A percentile compares a stretch with the other conserved stretches of the same genome.
These are phyloP conservation scores for Idaea dimidiata DNA, from an alignment of 2,888 invertebrate species.

Conservation along the genomic window DNA sequence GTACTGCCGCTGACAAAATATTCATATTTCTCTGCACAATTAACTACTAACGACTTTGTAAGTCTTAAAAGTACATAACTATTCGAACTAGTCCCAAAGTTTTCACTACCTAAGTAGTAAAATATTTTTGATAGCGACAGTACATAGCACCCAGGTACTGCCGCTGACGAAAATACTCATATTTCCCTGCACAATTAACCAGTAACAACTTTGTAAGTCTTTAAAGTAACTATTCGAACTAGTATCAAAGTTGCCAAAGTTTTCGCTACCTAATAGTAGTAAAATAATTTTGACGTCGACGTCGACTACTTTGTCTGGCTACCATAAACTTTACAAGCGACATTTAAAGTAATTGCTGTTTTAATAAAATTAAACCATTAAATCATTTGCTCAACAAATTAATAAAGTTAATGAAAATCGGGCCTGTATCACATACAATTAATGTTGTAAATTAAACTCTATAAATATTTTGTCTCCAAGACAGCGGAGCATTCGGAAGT, in stretches of 20 bases:
- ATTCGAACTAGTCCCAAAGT: too few relatives aligned
- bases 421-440: slow-evolving; percentile 8
- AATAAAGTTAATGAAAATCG: slow-evolving; percentile 9
- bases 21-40: too few relatives aligned
- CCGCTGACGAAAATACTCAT: too few relatives aligned
- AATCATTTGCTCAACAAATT: slow-evolving; percentile 18
- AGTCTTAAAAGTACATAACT: too few relatives aligned
- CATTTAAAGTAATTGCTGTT: slow-evolving; percentile 26
- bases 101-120: not conserved
- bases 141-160: too few relatives aligned
- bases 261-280: not conserved
- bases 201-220: too few relatives aligned
- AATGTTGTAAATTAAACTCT: not conserved
- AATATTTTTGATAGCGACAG: not conserved
- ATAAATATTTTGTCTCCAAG: not conserved
- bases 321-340: slow-evolving; percentile 13
- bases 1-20: too few relatives aligned
- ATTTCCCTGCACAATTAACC: too few relatives aligned
- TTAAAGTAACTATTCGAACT: too few relatives aligned
- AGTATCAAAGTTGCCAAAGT: not conserved
- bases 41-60: too few relatives aligned
- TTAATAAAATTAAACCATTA: slow-evolving; percentile 21
- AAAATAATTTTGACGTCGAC: not conserved
- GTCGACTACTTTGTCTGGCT: not conserved
- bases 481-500: too few relatives aligned